Percentiles rank a stretch among this genome's conserved stretches.
Evolutionary conservation across 2,888 invertebrate genomes (phyloP).

Genomic region (Orchesella flavescens): DNA sequence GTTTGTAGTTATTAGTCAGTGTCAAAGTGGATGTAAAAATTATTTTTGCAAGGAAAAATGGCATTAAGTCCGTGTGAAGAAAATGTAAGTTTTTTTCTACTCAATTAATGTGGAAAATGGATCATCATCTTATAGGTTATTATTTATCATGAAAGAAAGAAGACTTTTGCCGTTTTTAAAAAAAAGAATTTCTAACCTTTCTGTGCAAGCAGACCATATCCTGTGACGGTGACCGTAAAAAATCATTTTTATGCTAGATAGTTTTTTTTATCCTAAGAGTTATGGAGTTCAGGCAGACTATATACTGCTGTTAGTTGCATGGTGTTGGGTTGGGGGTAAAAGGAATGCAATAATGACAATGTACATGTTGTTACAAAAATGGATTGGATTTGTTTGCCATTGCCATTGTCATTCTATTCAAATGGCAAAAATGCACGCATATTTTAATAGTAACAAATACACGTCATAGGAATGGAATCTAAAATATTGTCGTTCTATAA

Average conservation of each 20-base stretch:
- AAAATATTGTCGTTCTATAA: constrained; percentile 21
- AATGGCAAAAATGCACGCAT: background rate
- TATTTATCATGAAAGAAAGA: background rate
- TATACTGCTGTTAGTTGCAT: no score
- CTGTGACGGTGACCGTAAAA: constrained; percentile 54
- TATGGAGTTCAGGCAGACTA: background rate
- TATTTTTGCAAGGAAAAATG: constrained; percentile 12
- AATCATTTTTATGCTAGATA: background rate
- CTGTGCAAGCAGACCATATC: constrained; percentile 25
- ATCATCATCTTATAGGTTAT: constrained; percentile 5
- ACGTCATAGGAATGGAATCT: background rate
- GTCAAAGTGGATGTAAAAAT: constrained; percentile 9
- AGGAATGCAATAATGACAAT: constrained; percentile 11
- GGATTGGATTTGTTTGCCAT: background rate
- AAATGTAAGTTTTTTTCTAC: constrained; percentile 48
- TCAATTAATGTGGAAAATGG: constrained; percentile 30
- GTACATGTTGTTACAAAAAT: no score
- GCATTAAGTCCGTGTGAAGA: constrained; percentile 45
- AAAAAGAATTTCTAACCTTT: background rate
- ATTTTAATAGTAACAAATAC: no score
- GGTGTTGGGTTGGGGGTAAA: no score
- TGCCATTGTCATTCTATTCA: background rate
- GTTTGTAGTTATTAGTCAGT: background rate
- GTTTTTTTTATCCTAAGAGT: constrained; percentile 4
- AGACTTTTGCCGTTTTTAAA: background rate